Evolutionary conservation across 2,888 invertebrate species (phyloP).

Genomic region (Acrobasis consociella): DNA sequence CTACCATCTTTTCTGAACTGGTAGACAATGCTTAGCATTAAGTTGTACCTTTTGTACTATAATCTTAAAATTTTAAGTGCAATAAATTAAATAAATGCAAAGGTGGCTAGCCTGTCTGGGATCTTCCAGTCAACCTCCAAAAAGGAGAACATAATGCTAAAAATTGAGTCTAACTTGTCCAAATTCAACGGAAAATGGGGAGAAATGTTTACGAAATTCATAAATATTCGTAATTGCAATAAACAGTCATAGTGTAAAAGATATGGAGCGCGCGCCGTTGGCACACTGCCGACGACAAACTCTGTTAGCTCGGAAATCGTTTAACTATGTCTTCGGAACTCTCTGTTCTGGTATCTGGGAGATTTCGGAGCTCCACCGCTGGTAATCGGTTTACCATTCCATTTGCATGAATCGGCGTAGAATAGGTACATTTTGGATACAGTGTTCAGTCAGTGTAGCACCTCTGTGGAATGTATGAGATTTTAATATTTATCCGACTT

Average conservation of each 20-base stretch:
- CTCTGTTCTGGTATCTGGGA: conserved; percentile 1
- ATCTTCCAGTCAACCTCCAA: too few relatives aligned
- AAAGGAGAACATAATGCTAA: too few relatives aligned
- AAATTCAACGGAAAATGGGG: too few relatives aligned
- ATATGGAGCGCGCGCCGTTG: conserved; percentile 43
- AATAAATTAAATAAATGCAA: too few relatives aligned
- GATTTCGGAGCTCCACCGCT: conserved; percentile 2
- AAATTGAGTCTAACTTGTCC: too few relatives aligned
- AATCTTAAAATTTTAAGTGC: too few relatives aligned
- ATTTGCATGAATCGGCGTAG: conserved; percentile 19
- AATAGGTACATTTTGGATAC: not conserved
- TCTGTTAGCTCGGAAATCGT: conserved; percentile 50
- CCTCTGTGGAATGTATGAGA: not conserved
- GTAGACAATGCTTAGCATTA: too few relatives aligned
- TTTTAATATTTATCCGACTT: not conserved
- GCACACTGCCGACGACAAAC: conserved; percentile 51
- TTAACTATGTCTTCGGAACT: conserved; percentile 34
- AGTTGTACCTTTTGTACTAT: too few relatives aligned
- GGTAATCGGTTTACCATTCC: conserved; percentile 23
- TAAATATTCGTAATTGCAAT: conserved; percentile 56
- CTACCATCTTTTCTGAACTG: too few relatives aligned
- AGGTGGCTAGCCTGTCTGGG: too few relatives aligned
- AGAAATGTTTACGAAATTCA: conserved; percentile 43
- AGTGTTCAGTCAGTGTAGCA: not conserved
- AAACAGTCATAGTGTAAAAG: conserved; percentile 52